Percentiles rank a stretch among this genome's conserved stretches.
These are phyloP conservation scores for Hippopotamyrus pictus DNA, from an alignment of 2,797 vertebrate species.

Conservation along the genomic window DNA sequence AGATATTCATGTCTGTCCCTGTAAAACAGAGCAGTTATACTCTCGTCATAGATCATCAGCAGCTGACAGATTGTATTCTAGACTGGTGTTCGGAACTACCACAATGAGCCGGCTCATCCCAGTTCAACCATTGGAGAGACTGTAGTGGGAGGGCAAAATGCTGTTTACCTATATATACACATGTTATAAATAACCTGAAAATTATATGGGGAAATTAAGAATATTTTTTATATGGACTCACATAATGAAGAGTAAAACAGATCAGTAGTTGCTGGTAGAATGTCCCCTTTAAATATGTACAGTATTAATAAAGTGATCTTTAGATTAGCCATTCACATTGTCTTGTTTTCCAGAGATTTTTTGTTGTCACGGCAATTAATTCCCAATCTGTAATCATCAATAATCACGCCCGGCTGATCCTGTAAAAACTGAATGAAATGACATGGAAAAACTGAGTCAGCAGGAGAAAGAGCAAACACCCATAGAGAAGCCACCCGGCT, in stretches of 20 bases:
- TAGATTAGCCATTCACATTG: background rate
- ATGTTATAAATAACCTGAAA: background rate
- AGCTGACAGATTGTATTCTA: no score
- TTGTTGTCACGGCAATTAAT: background rate
- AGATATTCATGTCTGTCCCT: background rate
- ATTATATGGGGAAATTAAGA: background rate
- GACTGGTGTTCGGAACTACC: background rate
- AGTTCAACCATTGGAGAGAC: background rate
- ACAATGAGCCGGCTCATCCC: background rate
- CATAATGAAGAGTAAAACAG: background rate
- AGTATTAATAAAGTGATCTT: background rate
- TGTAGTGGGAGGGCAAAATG: background rate
- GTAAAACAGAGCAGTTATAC: background rate
- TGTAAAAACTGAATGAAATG: background rate
- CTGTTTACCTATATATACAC: background rate
- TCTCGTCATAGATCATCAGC: background rate
- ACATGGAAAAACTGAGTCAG: background rate
- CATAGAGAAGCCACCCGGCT: background rate
- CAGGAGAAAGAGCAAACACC: background rate
- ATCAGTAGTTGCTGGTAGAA: background rate
- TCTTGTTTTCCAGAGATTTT: background rate
- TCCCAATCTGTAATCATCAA: background rate
- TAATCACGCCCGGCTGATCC: background rate
- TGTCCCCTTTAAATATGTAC: background rate
- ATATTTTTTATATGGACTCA: background rate